Evolutionary conservation across 1,140 invertebrate species (phyloP), one percentile per base, ranked within the genome.

Genomic region (Pachypsylla venusta): DNA sequence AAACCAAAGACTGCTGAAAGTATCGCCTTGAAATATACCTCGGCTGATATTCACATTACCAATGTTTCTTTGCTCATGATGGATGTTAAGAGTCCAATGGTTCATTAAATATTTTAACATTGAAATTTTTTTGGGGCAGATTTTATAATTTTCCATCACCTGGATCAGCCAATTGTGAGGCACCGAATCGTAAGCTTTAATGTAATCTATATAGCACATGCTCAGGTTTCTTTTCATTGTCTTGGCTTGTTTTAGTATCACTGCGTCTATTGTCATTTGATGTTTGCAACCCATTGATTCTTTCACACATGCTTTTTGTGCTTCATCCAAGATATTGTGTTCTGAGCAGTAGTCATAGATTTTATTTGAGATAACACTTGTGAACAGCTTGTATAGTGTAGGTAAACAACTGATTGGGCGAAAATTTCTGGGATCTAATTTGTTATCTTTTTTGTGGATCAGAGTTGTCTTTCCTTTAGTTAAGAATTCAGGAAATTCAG

Each of bases 131-230:
- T 57, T 2, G 2, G 53, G 25, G 3, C 53, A 42, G 1, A 63
- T 56, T 53, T 60, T 57, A 26, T 65, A 61, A 16, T 62, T 54
- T 24, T 60, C 40, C 16, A 64, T 22, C 16, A 60, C 35, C 27
- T 64, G 28, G n/a, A 63, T 7, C 14, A 66, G 56, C 64, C 62
- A 66, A 10, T 58, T 57, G 48, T 53, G 53, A 12, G 53, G 53
- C 12, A 14, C 13, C 10, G 13, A 7, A 53, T 53, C 53, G 20
- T 14, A 53, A 12, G 53, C 53, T 22, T 53, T 53, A 14, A 14
- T 16, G 20, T 53, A 53, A 16, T 53, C 53, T 14, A 53, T 53
- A 10, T 22, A 53, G 12, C 13, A 13, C 10, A 53, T 16, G 16
- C 20, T 53, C 20, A 53, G 20, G 20, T 53, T 53, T 53, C 20